Evolutionary conservation across 2,888 invertebrate genomes (phyloP).

Genomic region (Bombyx huttoni): DNA sequence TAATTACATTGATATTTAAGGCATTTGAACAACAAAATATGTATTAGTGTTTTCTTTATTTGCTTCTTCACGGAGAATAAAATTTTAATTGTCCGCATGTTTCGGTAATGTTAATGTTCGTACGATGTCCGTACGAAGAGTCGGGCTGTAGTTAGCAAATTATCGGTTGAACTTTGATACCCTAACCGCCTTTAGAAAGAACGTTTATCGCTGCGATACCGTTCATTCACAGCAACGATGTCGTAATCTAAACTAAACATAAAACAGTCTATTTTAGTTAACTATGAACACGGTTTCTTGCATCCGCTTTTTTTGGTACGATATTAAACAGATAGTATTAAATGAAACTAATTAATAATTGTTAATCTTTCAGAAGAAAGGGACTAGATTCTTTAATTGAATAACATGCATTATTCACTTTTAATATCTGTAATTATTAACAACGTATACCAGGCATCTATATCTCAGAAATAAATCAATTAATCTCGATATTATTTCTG

Average conservation of each 20-base stretch:
- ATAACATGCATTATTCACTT: no score
- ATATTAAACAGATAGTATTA: no score
- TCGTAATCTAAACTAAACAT: constrained; percentile 9
- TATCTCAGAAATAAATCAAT: no score
- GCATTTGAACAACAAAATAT: no score
- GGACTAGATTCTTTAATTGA: no score
- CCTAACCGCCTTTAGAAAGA: constrained; percentile 51
- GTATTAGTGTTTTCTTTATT: background rate
- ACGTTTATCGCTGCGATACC: constrained; percentile 47
- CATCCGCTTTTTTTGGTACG: background rate
- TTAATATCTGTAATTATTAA: no score
- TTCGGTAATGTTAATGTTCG: background rate
- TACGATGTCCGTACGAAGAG: background rate
- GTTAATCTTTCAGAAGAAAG: no score
- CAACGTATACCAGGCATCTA: no score
- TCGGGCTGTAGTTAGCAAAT: constrained; percentile 21
- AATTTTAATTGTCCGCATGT: background rate
- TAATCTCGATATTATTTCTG: no score
- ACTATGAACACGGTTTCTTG: background rate
- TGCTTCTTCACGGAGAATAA: background rate
- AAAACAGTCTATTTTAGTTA: background rate
- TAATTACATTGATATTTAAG: no score
- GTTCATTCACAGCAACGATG: constrained; percentile 46
- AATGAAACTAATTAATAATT: no score
- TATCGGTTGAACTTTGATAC: constrained; percentile 56